Base-by-base conservation (phyloP, 1,140 invertebrate species). In the Drosophila mauritiana region DNA sequence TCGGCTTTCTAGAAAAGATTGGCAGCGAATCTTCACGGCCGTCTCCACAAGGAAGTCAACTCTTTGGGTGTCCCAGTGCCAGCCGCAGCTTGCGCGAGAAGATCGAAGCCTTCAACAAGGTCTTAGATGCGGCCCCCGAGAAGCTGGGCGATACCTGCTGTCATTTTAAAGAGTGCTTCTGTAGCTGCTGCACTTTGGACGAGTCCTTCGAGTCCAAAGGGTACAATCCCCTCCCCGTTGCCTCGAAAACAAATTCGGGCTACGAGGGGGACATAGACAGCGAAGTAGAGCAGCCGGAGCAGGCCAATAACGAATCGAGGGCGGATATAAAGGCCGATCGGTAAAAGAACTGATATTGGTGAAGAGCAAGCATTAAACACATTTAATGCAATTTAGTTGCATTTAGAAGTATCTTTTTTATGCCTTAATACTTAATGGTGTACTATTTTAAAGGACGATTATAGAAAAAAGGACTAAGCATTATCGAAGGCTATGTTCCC, bases 251-350 rank as follows among this genome's bases (percentile, higher is more conserved):
- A 11, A 76, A 69, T 34, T 80, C 76, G 6, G 80, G 80, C 1
- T 88, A 84, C 27, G 85, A 84, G 39, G 83, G 78, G 0, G 83
- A 84, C 15, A 54, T 82, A 7, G 81, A 84, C 40, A 84, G 80
- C 40, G 76, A 83, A 31, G 43, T 69, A 2, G 80, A 82, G 6
- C 43, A 52, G n/a, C 1, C 40, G 3, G 31, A 36, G 17, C 3
- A 6, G 12, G 27, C 11, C 13, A 36, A n/a, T 17, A 27, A 10
- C 12, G 25, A 54, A 15, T 13, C 2, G 13, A 5, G 37, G 12
- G 12, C 8, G 12, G 12, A 37, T 4, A 37, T 37, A 11, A 13
- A 13, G 12, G 15, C 10, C 7, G 25, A 49, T 6, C 8, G 3
- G 3, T 31, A 31, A 31, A 10, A 8, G 10, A 3, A 31, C 1